These are phyloP conservation scores for Apantesis nais DNA, from an alignment of 2,888 invertebrate species.

Conservation along the genomic window DNA sequence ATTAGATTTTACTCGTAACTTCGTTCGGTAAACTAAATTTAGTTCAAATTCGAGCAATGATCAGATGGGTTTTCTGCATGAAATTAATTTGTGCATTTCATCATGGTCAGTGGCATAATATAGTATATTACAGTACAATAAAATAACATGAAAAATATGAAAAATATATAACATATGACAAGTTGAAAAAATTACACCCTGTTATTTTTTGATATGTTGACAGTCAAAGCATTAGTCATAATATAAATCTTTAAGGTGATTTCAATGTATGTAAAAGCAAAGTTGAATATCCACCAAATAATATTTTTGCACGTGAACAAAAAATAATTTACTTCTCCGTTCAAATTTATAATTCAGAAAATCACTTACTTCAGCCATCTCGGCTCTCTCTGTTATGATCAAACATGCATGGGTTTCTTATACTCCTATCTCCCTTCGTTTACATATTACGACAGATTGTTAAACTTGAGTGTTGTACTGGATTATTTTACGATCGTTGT, in stretches of 20 bases:
- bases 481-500: conserved; percentile 23
- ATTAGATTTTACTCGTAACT: neutral
- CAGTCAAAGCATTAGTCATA: neutral
- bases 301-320: conserved; percentile 17
- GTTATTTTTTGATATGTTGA: neutral
- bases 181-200: neutral
- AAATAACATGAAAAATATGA: no score
- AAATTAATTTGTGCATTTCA: no score
- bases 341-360: conserved; percentile 45
- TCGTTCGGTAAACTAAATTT: neutral
- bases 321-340: conserved; percentile 25
- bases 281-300: neutral
- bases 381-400: conserved; percentile 31
- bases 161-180: neutral
- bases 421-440: conserved; percentile 20
- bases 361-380: conserved; percentile 39
- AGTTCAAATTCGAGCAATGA: no score
- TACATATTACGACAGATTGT: conserved; percentile 33
- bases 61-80: neutral
- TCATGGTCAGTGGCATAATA: no score
- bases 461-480: conserved; percentile 33
- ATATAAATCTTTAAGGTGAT: neutral
- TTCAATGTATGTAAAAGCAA: neutral
- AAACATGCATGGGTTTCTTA: conserved; percentile 36
- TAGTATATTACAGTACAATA: no score